Percentiles rank a stretch among this genome's conserved stretches.
phyloP scores from a whole-genome alignment of 2,888 invertebrate genomes.

The Drosophila rubida region DNA sequence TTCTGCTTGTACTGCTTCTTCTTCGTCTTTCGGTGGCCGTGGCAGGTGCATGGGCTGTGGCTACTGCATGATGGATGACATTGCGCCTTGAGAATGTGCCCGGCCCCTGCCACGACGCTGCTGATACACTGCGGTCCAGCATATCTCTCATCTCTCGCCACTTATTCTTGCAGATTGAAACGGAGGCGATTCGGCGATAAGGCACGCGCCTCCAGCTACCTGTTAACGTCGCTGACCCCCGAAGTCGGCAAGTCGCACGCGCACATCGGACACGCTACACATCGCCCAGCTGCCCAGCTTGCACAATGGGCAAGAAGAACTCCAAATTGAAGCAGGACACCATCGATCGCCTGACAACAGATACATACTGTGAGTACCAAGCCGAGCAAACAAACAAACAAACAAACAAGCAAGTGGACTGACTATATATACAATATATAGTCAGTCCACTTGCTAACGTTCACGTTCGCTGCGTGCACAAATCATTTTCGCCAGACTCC shows the following conservation, averaged over 20 bases:
- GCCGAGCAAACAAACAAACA: too few species aligned
- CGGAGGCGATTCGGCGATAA: slow-evolving; percentile 60
- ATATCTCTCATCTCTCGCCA: slow-evolving; percentile 54
- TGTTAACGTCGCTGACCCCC: slow-evolving; percentile 42
- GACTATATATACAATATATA: background rate
- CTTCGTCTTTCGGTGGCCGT: slow-evolving; percentile 9
- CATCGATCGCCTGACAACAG: slow-evolving; percentile 95
- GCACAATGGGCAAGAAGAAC: slow-evolving; percentile 96
- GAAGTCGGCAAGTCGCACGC: background rate
- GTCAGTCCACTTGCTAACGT: background rate
- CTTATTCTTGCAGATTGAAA: slow-evolving; percentile 67
- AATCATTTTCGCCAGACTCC: slow-evolving; percentile 46
- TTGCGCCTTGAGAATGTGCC: slow-evolving; percentile 44
- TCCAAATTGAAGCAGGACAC: slow-evolving; percentile 98
- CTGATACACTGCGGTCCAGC: slow-evolving; percentile 3
- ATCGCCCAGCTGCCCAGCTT: slow-evolving; percentile 19
- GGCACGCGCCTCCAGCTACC: slow-evolving; percentile 72
- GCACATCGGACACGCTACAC: background rate
- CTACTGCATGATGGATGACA: slow-evolving; percentile 53
- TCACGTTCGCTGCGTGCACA: slow-evolving; percentile 17
- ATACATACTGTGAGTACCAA: slow-evolving; percentile 95
- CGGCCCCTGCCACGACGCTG: slow-evolving; percentile 9
- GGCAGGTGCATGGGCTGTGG: slow-evolving; percentile 46
- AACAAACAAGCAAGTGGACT: too few species aligned
- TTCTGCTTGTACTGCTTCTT: background rate